Conservation (phyloP, 2,113 vertebrate genomes). For the Cololabis saira region DNA sequence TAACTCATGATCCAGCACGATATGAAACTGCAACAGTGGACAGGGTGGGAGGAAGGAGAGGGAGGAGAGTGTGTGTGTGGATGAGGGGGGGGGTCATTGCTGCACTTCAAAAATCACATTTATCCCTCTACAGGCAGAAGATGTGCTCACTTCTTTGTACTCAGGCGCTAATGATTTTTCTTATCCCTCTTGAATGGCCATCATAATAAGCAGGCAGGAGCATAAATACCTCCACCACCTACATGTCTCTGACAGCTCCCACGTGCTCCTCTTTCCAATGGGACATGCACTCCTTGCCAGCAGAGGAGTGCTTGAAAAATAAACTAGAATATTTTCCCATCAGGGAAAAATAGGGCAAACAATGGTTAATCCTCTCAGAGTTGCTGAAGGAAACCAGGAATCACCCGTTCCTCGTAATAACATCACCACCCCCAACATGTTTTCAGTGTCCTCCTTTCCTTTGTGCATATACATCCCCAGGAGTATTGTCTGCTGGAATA, state of each 20-base stretch:
- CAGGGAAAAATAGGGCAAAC: constrained; percentile 9
- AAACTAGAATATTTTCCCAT: constrained; percentile 36
- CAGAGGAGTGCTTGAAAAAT: constrained; percentile 28
- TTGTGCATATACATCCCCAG: constrained; percentile 32
- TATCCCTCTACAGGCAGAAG: neutral
- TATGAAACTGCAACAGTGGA: constrained; percentile 52
- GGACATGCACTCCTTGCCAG: constrained; percentile 32
- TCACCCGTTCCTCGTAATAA: constrained; percentile 32
- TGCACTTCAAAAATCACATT: constrained; percentile 38
- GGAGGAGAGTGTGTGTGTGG: neutral
- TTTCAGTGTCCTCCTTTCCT: neutral
- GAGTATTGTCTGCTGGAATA: constrained; percentile 20
- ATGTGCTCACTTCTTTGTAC: constrained; percentile 10
- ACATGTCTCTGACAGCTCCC: constrained; percentile 30
- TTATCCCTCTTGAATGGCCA: constrained; percentile 13
- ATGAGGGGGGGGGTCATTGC: constrained; percentile 39
- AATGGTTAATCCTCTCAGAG: constrained; percentile 61
- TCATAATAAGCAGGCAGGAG: constrained; percentile 7
- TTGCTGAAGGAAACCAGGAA: constrained; percentile 39
- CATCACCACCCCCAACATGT: constrained; percentile 27
- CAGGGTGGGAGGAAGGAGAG: constrained; percentile 15
- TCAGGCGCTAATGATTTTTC: constrained; percentile 10
- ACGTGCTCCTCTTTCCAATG: constrained; percentile 13
- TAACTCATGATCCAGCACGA: constrained; percentile 54
- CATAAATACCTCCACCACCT: constrained; percentile 41